These are phyloP conservation scores for Watsonalla binaria DNA, from an alignment of 2,888 invertebrate genomes.

Conservation along the genomic window DNA sequence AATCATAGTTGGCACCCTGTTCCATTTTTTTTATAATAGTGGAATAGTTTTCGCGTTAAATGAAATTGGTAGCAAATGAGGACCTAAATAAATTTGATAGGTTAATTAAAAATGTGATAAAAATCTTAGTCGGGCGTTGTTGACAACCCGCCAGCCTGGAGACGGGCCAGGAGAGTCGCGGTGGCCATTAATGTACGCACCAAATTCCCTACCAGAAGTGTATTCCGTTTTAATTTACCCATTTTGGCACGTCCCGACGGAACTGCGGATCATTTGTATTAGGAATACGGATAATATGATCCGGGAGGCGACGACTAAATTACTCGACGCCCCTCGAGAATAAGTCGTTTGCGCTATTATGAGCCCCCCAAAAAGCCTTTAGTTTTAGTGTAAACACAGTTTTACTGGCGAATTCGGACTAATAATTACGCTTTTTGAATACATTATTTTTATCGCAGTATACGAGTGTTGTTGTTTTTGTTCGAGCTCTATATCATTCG, in stretches of 20 bases:
- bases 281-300: conserved; percentile 60
- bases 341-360: conserved; percentile 39
- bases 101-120: conserved; percentile 26
- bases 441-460: conserved; percentile 31
- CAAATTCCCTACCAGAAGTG: conserved; percentile 45
- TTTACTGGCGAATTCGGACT: conserved; percentile 26
- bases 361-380: conserved; percentile 32
- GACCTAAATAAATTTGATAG: not conserved
- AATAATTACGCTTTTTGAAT: conserved; percentile 39
- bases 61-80: too few species aligned
- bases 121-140: conserved; percentile 28
- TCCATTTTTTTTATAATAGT: too few species aligned
- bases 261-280: conserved; percentile 65
- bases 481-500: conserved; percentile 7
- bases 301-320: conserved; percentile 46
- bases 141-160: conserved; percentile 50
- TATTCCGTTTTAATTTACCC: conserved; percentile 69
- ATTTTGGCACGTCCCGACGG: conserved; percentile 67
- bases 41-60: too few species aligned
- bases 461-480: conserved; percentile 28
- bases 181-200: conserved; percentile 57
- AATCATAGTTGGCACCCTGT: too few species aligned
- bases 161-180: conserved; percentile 39
- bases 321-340: conserved; percentile 35
- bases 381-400: conserved; percentile 31